Conservation (phyloP, 2,888 invertebrate genomes). For the Chirona hameri region DNA sequence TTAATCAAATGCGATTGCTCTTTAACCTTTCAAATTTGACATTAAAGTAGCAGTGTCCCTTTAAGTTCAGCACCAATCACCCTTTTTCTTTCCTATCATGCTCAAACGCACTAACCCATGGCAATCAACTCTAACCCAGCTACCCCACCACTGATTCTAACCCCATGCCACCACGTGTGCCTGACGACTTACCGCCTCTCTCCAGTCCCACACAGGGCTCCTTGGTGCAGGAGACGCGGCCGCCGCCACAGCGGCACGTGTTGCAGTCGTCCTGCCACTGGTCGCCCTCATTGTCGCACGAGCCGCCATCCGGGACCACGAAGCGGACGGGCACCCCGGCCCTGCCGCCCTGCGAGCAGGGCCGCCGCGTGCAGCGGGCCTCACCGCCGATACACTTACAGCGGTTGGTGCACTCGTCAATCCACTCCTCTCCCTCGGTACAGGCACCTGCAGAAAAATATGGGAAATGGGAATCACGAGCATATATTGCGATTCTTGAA, state of each 20-base stretch:
- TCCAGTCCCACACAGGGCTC: constrained; percentile 24
- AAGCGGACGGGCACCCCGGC: constrained; percentile 11
- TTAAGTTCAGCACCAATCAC: too few species aligned
- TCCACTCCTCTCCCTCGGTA: constrained; percentile 28
- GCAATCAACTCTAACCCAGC: too few species aligned
- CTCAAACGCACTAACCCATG: too few species aligned
- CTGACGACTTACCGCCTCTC: not conserved
- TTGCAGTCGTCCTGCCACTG: constrained; percentile 35
- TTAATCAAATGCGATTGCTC: too few species aligned
- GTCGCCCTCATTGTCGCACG: constrained; percentile 30
- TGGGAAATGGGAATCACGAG: too few species aligned
- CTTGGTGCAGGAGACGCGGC: constrained; percentile 33
- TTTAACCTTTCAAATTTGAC: too few species aligned
- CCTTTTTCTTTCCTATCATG: too few species aligned
- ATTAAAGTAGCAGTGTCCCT: too few species aligned
- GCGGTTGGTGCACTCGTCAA: constrained; percentile 33
- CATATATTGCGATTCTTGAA: too few species aligned
- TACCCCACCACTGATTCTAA: too few species aligned
- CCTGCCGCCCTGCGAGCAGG: constrained; percentile 22
- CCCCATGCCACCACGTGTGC: not conserved
- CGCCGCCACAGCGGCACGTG: constrained; percentile 34
- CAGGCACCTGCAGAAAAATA: not conserved
- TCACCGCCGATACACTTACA: constrained; percentile 30
- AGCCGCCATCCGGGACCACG: not conserved
- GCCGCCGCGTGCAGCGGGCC: constrained; percentile 25